Evolutionary conservation across 2,797 vertebrate genomes (phyloP).

Genomic region (Alca torda): DNA sequence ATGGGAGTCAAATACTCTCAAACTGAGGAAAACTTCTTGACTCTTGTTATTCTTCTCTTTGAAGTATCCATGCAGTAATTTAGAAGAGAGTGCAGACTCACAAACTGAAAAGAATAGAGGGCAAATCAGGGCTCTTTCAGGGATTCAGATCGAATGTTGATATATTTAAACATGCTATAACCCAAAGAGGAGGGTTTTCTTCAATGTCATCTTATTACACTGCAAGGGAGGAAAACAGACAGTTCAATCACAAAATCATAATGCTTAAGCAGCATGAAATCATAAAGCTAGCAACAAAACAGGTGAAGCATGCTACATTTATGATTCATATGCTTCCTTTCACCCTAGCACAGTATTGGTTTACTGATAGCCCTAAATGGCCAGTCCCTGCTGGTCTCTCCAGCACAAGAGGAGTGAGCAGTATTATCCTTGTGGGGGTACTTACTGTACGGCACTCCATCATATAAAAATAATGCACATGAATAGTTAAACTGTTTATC

Average conservation of each 20-base stretch:
- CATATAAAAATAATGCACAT: conserved; percentile 64
- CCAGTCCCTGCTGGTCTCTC: conserved; percentile 43
- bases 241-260: conserved; percentile 74
- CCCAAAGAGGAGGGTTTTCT: conserved; percentile 40
- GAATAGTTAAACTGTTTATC: conserved; percentile 70
- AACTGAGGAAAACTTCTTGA: conserved; percentile 24
- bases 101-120: conserved; percentile 5
- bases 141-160: conserved; percentile 26
- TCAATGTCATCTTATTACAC: conserved; percentile 67
- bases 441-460: conserved; percentile 58
- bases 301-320: conserved; percentile 73
- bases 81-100: not conserved
- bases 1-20: not conserved
- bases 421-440: conserved; percentile 66
- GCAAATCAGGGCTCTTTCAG: not conserved
- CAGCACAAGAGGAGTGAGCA: conserved; percentile 47
- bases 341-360: conserved; percentile 44
- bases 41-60: not conserved
- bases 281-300: conserved; percentile 71
- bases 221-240: conserved; percentile 61
- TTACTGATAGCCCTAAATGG: conserved; percentile 62
- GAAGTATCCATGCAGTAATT: not conserved
- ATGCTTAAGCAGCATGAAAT: conserved; percentile 75
- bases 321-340: conserved; percentile 70
- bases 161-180: conserved; percentile 23